phyloP scores from a whole-genome alignment of 1,140 invertebrate genomes.

The Drosophila kikkawai region DNA sequence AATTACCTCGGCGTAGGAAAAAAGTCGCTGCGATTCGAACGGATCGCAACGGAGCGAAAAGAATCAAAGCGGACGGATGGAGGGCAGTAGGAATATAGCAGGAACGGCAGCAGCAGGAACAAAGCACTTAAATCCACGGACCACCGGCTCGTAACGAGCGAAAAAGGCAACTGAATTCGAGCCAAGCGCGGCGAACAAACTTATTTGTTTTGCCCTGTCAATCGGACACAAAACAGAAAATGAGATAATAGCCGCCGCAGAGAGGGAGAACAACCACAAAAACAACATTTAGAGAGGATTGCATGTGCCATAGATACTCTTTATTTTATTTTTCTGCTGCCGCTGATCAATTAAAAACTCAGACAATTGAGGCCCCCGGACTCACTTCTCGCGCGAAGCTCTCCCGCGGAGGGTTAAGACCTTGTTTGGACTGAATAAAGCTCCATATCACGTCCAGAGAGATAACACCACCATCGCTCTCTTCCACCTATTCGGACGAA shows the following conservation, averaged over 20 bases:
- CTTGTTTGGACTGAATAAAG: constrained; percentile 18
- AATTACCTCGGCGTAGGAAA: constrained; percentile 63
- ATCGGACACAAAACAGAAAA: constrained; percentile 27
- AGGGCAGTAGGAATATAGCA: constrained; percentile 6
- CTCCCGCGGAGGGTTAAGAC: constrained; percentile 1
- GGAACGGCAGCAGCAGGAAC: background rate
- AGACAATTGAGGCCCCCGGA: background rate
- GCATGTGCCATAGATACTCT: constrained; percentile 15
- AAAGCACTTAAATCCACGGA: constrained; percentile 16
- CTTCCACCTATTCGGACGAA: background rate
- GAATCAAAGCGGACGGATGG: constrained; percentile 29
- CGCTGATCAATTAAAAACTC: constrained; percentile 26
- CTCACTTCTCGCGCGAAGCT: background rate
- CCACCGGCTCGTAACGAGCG: constrained; percentile 63
- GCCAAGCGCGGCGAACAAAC: constrained; percentile 44
- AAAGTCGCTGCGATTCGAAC: constrained; percentile 36
- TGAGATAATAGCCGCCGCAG: constrained; percentile 28
- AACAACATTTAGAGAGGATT: constrained; percentile 7
- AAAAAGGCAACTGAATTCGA: constrained; percentile 65
- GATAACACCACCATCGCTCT: constrained; percentile 5
- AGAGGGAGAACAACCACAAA: background rate
- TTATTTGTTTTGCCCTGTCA: constrained; percentile 64
- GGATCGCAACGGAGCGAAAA: constrained; percentile 14
- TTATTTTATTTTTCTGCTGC: background rate
- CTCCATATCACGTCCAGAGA: background rate